A percentile compares a stretch with the other conserved stretches of the same genome.
Conservation (phyloP, 2,888 invertebrate species). For the Yponomeuta sedellus region DNA sequence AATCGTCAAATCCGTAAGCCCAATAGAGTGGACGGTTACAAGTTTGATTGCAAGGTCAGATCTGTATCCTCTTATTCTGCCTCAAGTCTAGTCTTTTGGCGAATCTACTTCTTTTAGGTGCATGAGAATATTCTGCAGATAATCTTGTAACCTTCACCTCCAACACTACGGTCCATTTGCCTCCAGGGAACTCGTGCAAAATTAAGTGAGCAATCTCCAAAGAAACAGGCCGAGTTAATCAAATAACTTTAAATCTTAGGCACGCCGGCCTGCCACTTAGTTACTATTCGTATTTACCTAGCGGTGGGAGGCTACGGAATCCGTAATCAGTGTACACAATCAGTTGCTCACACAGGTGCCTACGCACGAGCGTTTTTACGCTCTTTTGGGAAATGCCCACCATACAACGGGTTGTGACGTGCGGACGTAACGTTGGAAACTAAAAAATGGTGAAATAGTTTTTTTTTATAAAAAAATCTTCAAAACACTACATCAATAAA, state of each 20-base stretch:
- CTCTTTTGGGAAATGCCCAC: too few relatives aligned
- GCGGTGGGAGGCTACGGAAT: slow-evolving; percentile 29
- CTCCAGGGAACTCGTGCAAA: neutral
- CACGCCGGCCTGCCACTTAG: slow-evolving; percentile 1
- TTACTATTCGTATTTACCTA: slow-evolving; percentile 17
- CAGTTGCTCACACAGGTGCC: slow-evolving; percentile 20
- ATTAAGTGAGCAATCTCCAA: neutral
- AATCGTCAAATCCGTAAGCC: too few relatives aligned
- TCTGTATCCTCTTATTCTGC: too few relatives aligned
- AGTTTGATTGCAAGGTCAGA: too few relatives aligned
- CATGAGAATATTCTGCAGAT: neutral
- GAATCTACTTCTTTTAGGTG: too few relatives aligned
- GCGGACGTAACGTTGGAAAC: too few relatives aligned
- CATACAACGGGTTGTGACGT: too few relatives aligned
- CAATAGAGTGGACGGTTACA: too few relatives aligned
- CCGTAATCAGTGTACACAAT: slow-evolving; percentile 37
- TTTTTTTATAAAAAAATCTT: too few relatives aligned
- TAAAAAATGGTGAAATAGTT: too few relatives aligned
- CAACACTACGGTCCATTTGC: neutral
- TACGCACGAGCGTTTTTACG: neutral
- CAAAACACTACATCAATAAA: too few relatives aligned
- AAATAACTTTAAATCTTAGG: slow-evolving; percentile 13
- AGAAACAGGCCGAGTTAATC: neutral
- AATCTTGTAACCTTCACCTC: neutral
- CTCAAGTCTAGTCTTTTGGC: too few relatives aligned